These are phyloP conservation scores for Corythaixoides concolor DNA, from an alignment of 2,113 vertebrate species.

Conservation along the genomic window DNA sequence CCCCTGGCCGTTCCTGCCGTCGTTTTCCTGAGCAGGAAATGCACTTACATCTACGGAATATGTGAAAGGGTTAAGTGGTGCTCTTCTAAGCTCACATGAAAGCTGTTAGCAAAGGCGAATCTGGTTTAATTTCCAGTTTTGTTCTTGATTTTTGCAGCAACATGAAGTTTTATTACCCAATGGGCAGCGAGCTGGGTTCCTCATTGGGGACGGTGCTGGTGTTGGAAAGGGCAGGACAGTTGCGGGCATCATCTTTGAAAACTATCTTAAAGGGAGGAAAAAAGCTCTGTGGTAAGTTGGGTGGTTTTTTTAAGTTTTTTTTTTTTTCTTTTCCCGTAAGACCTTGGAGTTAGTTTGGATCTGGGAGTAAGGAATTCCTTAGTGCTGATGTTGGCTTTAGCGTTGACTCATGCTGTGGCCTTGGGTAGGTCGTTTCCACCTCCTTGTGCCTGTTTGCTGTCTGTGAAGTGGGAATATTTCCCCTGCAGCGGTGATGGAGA, in stretches of 20 bases:
- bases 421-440: slow-evolving; percentile 35
- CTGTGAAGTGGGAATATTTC: slow-evolving; percentile 17
- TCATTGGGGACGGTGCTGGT: slow-evolving; percentile 93
- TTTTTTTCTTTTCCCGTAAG: neutral
- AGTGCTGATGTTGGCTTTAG: slow-evolving; percentile 48
- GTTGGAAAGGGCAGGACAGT: slow-evolving; percentile 96
- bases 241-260: slow-evolving; percentile 95
- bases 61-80: neutral
- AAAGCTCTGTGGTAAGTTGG: slow-evolving; percentile 90
- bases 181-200: slow-evolving; percentile 92
- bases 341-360: neutral
- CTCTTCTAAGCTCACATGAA: neutral
- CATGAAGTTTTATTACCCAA: slow-evolving; percentile 93
- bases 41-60: accelerated
- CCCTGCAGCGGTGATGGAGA: neutral
- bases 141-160: slow-evolving; percentile 78
- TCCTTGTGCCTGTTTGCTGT: slow-evolving; percentile 9
- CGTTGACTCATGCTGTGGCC: slow-evolving; percentile 47
- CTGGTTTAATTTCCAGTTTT: neutral
- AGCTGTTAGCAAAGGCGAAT: neutral
- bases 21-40: neutral
- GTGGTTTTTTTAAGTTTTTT: neutral
- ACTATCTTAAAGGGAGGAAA: slow-evolving; percentile 88
- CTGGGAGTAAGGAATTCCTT: slow-evolving; percentile 45
- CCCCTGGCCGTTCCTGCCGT: neutral